phyloP scores from a whole-genome alignment of 2,888 invertebrate species.

The Lysandra bellargus region DNA sequence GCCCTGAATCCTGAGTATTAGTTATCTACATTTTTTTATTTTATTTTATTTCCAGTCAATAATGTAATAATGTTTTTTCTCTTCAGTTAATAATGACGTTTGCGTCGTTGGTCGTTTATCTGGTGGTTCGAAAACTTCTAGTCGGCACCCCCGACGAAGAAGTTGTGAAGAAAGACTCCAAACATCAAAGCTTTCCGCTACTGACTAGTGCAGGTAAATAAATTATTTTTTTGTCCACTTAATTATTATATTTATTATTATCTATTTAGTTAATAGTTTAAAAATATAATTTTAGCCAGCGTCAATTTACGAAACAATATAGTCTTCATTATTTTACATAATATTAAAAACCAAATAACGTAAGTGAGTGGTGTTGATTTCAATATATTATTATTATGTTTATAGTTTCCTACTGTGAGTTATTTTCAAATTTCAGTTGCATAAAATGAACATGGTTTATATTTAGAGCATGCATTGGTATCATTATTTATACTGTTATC shows the following conservation, averaged over 20 bases:
- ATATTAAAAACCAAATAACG: not conserved
- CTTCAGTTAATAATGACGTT: conserved; percentile 62
- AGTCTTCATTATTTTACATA: not conserved
- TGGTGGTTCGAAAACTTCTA: conserved; percentile 55
- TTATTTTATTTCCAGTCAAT: not conserved
- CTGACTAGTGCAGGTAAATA: conserved; percentile 64
- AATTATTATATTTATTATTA: not conserved
- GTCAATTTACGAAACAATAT: no score
- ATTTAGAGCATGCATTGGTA: not conserved
- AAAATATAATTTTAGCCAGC: not conserved
- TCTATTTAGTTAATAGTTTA: not conserved
- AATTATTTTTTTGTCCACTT: not conserved
- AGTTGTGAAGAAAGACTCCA: conserved; percentile 50
- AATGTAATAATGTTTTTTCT: conserved; percentile 41
- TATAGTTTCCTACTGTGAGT: not conserved
- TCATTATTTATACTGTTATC: not conserved
- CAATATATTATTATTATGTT: not conserved
- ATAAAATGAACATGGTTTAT: conserved; percentile 4
- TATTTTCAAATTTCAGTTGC: not conserved
- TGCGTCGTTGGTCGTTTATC: conserved; percentile 56
- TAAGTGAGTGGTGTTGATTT: conserved; percentile 15
- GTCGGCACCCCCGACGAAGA: conserved; percentile 42
- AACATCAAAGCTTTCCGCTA: conserved; percentile 63
- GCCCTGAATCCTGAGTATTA: no score
- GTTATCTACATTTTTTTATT: not conserved